Conservation (phyloP, 1,140 invertebrate species). For the Arctopsyche grandis region DNA sequence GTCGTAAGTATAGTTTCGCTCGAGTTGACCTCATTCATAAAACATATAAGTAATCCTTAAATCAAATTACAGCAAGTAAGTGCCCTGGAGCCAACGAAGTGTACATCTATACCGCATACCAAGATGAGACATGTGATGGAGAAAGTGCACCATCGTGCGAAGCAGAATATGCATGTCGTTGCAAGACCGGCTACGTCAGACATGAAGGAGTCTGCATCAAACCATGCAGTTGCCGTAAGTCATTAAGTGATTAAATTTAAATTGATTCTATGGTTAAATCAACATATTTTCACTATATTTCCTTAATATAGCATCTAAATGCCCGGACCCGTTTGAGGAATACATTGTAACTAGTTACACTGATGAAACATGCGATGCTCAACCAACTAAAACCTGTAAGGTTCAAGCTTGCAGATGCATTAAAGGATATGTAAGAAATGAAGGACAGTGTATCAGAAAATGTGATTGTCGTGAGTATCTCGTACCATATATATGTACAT, state of each 20-base stretch:
- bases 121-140: slow-evolving; percentile 24
- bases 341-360: not conserved
- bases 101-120: not conserved
- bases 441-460: slow-evolving; percentile 29
- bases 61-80: slow-evolving; percentile 3
- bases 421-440: slow-evolving; percentile 27
- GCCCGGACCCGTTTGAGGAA: not conserved
- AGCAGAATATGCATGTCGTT: slow-evolving; percentile 14
- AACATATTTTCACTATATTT: not conserved
- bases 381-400: not conserved
- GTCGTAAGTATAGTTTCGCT: slow-evolving; percentile 7
- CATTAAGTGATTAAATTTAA: too few species aligned
- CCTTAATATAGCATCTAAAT: slow-evolving; percentile 2
- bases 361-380: not conserved
- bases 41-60: not conserved
- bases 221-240: slow-evolving; percentile 27
- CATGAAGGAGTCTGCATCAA: slow-evolving; percentile 22
- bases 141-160: not conserved
- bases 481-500: not conserved
- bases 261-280: not conserved
- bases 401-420: slow-evolving; percentile 2
- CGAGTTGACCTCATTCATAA: not conserved
- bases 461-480: slow-evolving; percentile 28
- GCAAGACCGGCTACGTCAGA: slow-evolving; percentile 6
- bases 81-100: not conserved